Evolutionary conservation across 2,113 vertebrate species (phyloP).

Genomic region (Glaucidium brasilianum): DNA sequence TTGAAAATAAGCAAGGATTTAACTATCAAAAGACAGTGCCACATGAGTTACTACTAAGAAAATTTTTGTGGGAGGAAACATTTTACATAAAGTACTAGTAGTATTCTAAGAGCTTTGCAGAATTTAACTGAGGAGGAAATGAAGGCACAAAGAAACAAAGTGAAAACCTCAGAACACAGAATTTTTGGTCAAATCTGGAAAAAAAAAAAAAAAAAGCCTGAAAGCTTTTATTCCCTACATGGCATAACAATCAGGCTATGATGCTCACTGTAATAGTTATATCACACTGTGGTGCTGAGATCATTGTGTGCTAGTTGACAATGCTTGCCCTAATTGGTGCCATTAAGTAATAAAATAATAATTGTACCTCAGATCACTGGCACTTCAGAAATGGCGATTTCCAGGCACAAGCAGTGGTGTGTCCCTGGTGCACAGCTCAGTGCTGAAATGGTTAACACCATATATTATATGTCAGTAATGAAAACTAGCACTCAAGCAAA

Average conservation of each 20-base stretch:
- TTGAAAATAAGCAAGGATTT: constrained; percentile 8
- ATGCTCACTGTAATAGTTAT: constrained; percentile 2
- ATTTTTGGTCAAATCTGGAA: neutral
- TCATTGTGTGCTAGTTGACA: constrained; percentile 44
- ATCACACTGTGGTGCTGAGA: constrained; percentile 42
- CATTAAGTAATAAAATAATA: constrained; percentile 49
- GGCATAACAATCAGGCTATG: neutral
- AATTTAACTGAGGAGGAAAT: neutral
- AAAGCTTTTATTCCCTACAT: neutral
- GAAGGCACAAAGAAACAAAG: neutral
- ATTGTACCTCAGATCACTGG: neutral
- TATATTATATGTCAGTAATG: constrained; percentile 59
- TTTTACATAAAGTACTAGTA: neutral
- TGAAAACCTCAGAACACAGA: neutral
- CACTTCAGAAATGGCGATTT: neutral
- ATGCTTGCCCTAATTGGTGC: constrained; percentile 34
- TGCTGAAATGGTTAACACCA: constrained; percentile 47
- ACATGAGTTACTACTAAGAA: neutral
- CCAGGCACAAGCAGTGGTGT: neutral
- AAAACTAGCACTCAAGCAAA: constrained; percentile 63
- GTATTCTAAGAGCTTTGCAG: neutral
- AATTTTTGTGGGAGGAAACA: neutral
- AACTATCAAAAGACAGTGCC: neutral
- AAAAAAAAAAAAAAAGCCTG: neutral
- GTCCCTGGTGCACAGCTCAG: neutral